Percentiles rank a stretch among this genome's conserved stretches.
These are phyloP conservation scores for Dendropsophus ebraccatus DNA, from an alignment of 2,113 vertebrate genomes.

Conservation along the genomic window DNA sequence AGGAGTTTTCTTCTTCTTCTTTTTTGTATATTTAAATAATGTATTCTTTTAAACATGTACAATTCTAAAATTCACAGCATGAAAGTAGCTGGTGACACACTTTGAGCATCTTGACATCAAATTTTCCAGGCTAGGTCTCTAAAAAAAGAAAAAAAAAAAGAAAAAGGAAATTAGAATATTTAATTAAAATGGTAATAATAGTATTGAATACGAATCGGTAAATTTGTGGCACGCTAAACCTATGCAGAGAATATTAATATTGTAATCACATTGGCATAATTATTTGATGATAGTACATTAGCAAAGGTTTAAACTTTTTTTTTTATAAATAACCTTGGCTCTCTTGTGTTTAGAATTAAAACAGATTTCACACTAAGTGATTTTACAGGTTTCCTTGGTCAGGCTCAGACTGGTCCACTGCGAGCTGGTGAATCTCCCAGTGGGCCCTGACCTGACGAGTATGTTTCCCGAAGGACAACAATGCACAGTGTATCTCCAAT, in stretches of 20 bases:
- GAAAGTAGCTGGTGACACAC: constrained; percentile 25
- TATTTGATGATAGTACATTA: neutral
- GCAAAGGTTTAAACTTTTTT: neutral
- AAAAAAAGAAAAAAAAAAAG: neutral
- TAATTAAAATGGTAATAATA: constrained; percentile 58
- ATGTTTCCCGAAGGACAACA: too few relatives aligned
- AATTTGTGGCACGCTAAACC: neutral
- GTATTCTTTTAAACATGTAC: constrained; percentile 48
- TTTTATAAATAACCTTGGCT: neutral
- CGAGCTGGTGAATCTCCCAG: too few relatives aligned
- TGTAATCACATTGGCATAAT: constrained; percentile 5
- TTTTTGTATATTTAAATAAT: constrained; percentile 45
- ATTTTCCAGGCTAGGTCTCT: constrained; percentile 4
- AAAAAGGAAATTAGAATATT: constrained; percentile 11
- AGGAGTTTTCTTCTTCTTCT: neutral
- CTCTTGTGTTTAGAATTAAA: neutral
- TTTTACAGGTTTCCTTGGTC: neutral
- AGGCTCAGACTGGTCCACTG: too few relatives aligned
- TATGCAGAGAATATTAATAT: constrained; percentile 32
- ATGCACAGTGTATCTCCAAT: too few relatives aligned
- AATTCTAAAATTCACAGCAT: constrained; percentile 34
- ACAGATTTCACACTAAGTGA: neutral
- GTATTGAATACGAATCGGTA: constrained; percentile 23
- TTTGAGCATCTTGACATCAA: constrained; percentile 32
- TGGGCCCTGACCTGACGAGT: too few relatives aligned